Evolutionary conservation across 1,140 invertebrate genomes (phyloP), one percentile per base, ranked within the genome.

Genomic region (Bombus confusus): DNA sequence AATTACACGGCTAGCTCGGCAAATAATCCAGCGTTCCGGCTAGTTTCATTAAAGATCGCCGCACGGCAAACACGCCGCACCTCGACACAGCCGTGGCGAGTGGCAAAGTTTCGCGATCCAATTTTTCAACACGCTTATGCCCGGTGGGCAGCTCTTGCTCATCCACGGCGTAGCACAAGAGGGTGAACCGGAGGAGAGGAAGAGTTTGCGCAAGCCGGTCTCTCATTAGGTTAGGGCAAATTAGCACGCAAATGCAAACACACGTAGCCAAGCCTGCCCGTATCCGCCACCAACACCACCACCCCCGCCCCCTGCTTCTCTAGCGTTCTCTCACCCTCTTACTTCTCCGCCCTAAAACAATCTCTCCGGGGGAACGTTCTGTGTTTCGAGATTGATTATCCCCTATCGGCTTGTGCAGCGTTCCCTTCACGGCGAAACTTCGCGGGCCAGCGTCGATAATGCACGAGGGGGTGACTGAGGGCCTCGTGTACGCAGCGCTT

Each of bases 321-420:
- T 31, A 84, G 28, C 37, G 22, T 52, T 22, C 47, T 22, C 47
- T 52, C 47, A 22, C 47, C 47, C 77, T 64, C 77, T 66, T 72
- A 71, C 69, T 59, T 75, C 75, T 64, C 75, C 86, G 28, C n/a
- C 74, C 78, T 39, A 10, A 13, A 15, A 39, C 74, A 25, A 69
- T 75, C 84, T 88, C 86, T 86, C 86, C 39, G 64, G 85, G 82
- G 90, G 74, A 87, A 86, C 88, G 81, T 90, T 90, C 87, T 85
- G 76, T 90, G 84, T 90, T 90, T 91, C 87, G 91, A 94, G 94
- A 95, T 95, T 94, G 94, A 95, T 95, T 95, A 95, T 94, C 93
- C 93, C 93, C 94, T 93, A 93, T 95, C 92, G 94, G 92, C 91
- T 91, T 82, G 85, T 91, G 91, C 88, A 87, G 90, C 86, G 86